Percentiles rank a stretch among this genome's conserved stretches.
Conservation (phyloP, 2,888 invertebrate genomes). For the Brachylomia viminalis region DNA sequence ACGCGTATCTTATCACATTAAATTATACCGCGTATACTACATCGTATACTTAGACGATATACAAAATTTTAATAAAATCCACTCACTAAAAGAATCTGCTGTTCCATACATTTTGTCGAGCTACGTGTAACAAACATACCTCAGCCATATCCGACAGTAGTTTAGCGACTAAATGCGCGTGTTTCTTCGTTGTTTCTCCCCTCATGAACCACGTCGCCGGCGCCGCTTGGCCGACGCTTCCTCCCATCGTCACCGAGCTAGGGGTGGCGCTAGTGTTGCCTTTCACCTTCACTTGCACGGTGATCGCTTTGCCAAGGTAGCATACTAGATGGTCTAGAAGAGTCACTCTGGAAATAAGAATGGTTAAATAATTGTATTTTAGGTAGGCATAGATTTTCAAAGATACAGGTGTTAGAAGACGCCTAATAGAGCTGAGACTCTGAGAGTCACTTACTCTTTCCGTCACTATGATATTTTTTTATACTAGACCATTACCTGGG, state of each 20-base stretch:
- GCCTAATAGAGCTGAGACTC: no score
- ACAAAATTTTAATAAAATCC: no score
- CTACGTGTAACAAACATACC: no score
- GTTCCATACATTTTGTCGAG: no score
- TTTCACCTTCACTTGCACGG: conserved; percentile 95
- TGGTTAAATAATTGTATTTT: not conserved
- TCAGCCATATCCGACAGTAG: conserved; percentile 98
- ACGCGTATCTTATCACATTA: no score
- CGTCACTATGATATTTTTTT: not conserved
- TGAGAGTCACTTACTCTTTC: no score
- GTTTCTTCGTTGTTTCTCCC: conserved; percentile 95
- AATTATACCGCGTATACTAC: no score
- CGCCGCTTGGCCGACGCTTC: conserved; percentile 81
- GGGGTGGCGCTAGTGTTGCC: conserved; percentile 79
- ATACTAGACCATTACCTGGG: not conserved
- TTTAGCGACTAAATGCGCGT: conserved; percentile 96
- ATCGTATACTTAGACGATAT: no score
- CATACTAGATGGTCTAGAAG: conserved; percentile 97
- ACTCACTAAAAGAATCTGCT: no score
- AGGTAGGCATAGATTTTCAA: no score
- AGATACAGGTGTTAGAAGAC: not conserved
- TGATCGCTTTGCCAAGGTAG: conserved; percentile 97
- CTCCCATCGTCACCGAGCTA: conserved; percentile 90
- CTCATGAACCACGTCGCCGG: conserved; percentile 95
- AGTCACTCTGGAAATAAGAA: conserved; percentile 90